These are phyloP conservation scores for Drosophila albomicans DNA, from an alignment of 1,140 invertebrate genomes.

Conservation along the genomic window DNA sequence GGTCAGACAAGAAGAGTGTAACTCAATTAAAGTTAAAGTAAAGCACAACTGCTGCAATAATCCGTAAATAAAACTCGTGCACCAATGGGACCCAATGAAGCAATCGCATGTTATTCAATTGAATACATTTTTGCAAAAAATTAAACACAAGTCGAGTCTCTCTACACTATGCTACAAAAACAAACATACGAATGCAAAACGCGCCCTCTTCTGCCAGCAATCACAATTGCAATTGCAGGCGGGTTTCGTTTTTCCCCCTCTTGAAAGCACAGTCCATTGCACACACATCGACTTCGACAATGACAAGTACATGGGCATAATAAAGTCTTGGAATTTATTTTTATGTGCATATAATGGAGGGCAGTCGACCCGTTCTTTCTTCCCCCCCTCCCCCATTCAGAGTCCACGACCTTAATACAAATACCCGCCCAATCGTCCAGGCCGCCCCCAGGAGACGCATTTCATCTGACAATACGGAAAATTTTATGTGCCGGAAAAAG, in stretches of 20 bases:
- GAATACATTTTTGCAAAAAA: slow-evolving; percentile 69
- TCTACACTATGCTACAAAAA: slow-evolving; percentile 29
- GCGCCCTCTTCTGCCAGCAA: slow-evolving; percentile 21
- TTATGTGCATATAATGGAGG: slow-evolving; percentile 81
- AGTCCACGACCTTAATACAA: neutral
- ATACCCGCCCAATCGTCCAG: slow-evolving; percentile 43
- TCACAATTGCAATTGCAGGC: slow-evolving; percentile 62
- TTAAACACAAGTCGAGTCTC: slow-evolving; percentile 54
- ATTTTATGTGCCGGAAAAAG: slow-evolving; percentile 64
- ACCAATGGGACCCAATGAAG: slow-evolving; percentile 55
- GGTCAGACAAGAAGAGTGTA: neutral
- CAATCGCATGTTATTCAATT: slow-evolving; percentile 74
- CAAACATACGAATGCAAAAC: slow-evolving; percentile 59
- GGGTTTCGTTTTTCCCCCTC: slow-evolving; percentile 8
- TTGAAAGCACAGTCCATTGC: slow-evolving; percentile 69
- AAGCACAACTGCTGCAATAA: slow-evolving; percentile 42
- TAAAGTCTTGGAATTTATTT: slow-evolving; percentile 83
- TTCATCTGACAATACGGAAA: slow-evolving; percentile 65
- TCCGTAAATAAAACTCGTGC: slow-evolving; percentile 48
- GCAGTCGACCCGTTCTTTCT: slow-evolving; percentile 35
- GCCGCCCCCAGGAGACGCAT: slow-evolving; percentile 71
- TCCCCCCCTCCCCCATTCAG: slow-evolving; percentile 1
- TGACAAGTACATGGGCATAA: slow-evolving; percentile 80
- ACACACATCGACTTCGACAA: slow-evolving; percentile 69
- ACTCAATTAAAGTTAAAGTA: slow-evolving; percentile 41